These are phyloP conservation scores for Herpetotheres cachinnans DNA, from an alignment of 2,113 vertebrate genomes.

Conservation along the genomic window DNA sequence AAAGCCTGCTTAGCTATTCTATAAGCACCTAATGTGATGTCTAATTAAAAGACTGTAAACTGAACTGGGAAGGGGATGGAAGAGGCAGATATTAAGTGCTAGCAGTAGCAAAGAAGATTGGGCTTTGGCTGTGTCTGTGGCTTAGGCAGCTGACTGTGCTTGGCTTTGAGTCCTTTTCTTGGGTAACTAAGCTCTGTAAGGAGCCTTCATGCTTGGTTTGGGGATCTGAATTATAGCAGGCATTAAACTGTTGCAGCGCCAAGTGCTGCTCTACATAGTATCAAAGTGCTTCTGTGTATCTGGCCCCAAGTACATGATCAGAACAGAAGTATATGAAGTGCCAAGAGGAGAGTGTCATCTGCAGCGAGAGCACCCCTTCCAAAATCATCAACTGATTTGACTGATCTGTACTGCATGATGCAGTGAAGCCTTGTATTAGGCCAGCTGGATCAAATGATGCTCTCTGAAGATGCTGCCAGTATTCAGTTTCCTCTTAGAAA, in stretches of 20 bases:
- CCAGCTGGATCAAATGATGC: background rate
- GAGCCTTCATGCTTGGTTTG: background rate
- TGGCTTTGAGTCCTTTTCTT: background rate
- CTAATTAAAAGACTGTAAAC: background rate
- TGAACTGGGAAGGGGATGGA: rapidly evolving
- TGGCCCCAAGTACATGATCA: background rate
- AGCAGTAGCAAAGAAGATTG: background rate
- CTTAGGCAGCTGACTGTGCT: background rate
- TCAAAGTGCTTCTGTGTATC: background rate
- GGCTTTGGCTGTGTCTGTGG: background rate
- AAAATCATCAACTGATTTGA: background rate
- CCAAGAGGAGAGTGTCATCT: background rate
- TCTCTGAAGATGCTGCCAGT: constrained; percentile 9
- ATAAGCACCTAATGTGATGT: background rate
- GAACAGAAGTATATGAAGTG: background rate
- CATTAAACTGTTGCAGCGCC: background rate
- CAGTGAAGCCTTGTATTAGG: background rate
- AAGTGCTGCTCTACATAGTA: background rate
- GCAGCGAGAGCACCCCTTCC: background rate
- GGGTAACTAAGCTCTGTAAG: background rate
- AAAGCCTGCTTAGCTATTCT: background rate
- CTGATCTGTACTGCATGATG: background rate
- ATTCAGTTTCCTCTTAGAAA: constrained; percentile 4
- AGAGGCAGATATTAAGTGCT: background rate
- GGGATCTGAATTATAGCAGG: background rate